These are phyloP conservation scores for Lepilemur septentrionalis DNA, from an alignment of 2,797 vertebrate species.

Conservation along the genomic window DNA sequence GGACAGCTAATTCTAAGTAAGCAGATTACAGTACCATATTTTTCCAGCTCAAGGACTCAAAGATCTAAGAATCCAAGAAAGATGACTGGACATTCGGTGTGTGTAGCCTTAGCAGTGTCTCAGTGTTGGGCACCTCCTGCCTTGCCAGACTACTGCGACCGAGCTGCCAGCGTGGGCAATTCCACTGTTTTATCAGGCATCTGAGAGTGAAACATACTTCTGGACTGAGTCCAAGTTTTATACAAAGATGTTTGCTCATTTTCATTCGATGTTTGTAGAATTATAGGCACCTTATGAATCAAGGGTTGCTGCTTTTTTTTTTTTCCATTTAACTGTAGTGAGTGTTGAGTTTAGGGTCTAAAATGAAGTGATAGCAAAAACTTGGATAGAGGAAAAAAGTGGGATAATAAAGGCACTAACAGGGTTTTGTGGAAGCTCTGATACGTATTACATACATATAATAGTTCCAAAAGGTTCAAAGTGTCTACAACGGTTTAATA, in stretches of 20 bases:
- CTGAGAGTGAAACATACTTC: constrained; percentile 7
- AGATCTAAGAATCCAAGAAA: not conserved
- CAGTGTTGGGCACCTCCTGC: not conserved
- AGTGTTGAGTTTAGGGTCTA: constrained; percentile 66
- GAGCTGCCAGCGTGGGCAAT: not conserved
- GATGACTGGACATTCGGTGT: not conserved
- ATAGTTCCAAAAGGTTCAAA: constrained; percentile 45
- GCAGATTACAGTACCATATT: not conserved
- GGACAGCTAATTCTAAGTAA: constrained; percentile 38
- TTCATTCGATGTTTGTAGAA: constrained; percentile 65
- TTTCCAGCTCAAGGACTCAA: not conserved
- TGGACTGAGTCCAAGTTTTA: constrained; percentile 56
- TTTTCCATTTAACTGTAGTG: constrained; percentile 28
- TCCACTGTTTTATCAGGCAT: constrained; percentile 65
- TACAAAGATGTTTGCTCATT: constrained; percentile 51
- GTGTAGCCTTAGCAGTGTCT: not conserved
- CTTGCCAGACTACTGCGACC: not conserved
- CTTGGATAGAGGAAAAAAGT: not conserved
- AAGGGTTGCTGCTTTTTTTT: constrained; percentile 8
- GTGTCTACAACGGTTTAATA: constrained; percentile 52
- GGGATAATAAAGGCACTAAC: constrained; percentile 7
- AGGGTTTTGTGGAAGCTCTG: constrained; percentile 42
- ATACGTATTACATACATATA: constrained; percentile 7
- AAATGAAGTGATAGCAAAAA: constrained; percentile 67
- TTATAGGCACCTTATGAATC: constrained; percentile 56